Base-by-base conservation (phyloP, 2,888 invertebrate genomes). In the Drosophila picticornis region DNA sequence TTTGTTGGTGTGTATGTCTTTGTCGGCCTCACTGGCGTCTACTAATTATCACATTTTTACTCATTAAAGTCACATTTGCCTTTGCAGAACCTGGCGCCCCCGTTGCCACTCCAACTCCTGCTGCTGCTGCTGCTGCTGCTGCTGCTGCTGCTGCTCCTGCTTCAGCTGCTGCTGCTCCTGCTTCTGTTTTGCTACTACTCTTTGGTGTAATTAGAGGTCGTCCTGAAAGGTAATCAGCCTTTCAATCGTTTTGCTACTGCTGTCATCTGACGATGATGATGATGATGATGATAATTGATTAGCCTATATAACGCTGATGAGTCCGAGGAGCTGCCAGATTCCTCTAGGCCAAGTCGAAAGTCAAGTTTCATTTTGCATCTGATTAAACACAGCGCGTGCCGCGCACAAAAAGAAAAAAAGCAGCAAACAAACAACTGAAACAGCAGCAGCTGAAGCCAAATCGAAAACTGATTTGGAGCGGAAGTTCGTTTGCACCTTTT, bases 401-500 rank as follows among this genome's bases (percentile, higher is more conserved):
- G 73, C 27, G 38, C 11, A 29, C 10, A 19, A 62, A 66, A 75
- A 71, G 7, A 4, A 67, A 65, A 55, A 46, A 22, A 16, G 2
- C 10, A 56, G 34, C 66, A 57, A 51, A 16, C 27, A 56, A 38
- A 16, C 27, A 27, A 38, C 29, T 38, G 66, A 63, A 62, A n/a
- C 27, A 29, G 50, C n/a, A 57, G 76, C 72, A 73, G 74, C 59
- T 70, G 77, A 60, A 56, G 76, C 72, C 84, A 90, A 88, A 90
- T 88, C 86, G 83, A 90, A 85, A 81, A 88, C 86, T 90, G 90
- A 89, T 90, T 89, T 88, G 79, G 90, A 84, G 90, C 91, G 91
- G 92, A 91, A 92, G 91, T 91, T 90, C 90, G 88, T 92, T 92
- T 91, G 91, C 91, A 91, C 92, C 91, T 91, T 92, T 75, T 77